Base-by-base conservation (phyloP, 2,797 vertebrate genomes). In the Naso thynnoides region DNA sequence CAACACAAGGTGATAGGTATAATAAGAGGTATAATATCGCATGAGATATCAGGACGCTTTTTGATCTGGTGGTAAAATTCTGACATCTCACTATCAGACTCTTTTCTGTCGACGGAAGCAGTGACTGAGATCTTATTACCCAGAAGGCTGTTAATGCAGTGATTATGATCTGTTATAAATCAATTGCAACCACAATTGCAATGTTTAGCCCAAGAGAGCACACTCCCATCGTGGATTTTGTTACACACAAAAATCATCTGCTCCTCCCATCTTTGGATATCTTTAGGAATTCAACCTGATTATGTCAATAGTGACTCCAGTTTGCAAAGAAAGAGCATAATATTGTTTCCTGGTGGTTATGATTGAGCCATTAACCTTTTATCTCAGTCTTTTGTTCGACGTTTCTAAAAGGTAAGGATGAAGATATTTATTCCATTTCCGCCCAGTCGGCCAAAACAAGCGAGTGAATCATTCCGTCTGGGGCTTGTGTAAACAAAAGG, bases 361-460 rank as follows among this genome's bases (percentile, higher is more conserved):
- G 93, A 94, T 93, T 91, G 89, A 93, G 93, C 93, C 92, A 94
- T 94, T 94, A 95, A 94, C 94, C 94, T 95, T 94, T 93, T 92
- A 92, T 91, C 91, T 88, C 87, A 23, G 79, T 81, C 88, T 92
- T 93, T 93, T 95, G 93, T 95, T 95, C 95, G 93, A 93, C 75
- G 92, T 92, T 83, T 90, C 91, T 87, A 91, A 92, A 94, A 94
- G 92, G 92, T 89, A 94, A 90, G 93, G 93, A 93, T 87, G 92
- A 82, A 94, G 94, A 94, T 95, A 95, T 95, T 95, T 95, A 95
- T 95, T 95, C 93, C 92, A 95, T 95, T 95, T 94, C 94, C 93
- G 88, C 90, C 84, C 86, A 86, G 92, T 91, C 84, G 90, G 92
- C 91, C 93, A 93, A 95, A 95, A 95, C 94, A 94, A 94, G 92